Conservation (phyloP, 1,140 invertebrate species). For the Sipha flava region DNA sequence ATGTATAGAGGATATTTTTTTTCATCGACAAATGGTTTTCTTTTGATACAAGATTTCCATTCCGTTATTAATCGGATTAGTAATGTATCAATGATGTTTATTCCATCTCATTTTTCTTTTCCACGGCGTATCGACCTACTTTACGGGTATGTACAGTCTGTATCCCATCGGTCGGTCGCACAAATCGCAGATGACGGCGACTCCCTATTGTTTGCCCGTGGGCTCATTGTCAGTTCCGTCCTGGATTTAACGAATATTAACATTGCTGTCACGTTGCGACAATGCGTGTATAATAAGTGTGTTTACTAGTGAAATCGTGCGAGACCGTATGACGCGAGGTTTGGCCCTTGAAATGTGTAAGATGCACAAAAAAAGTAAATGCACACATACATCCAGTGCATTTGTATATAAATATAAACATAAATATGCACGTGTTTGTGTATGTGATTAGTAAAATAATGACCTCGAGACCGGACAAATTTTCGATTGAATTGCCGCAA, state of each 20-base stretch:
- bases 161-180: constrained; percentile 10
- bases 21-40: neutral
- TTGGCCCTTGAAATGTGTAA: neutral
- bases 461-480: neutral
- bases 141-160: neutral
- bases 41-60: constrained; percentile 1
- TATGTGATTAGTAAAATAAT: neutral
- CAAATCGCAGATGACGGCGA: neutral
- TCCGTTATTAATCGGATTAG: constrained; percentile 21
- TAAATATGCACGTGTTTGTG: neutral
- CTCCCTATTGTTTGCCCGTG: neutral
- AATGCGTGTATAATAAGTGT: neutral
- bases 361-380: too few relatives aligned
- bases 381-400: too few relatives aligned
- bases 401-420: too few relatives aligned
- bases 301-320: neutral
- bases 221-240: neutral
- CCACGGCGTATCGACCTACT: constrained; percentile 17
- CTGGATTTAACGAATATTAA: constrained; percentile 10
- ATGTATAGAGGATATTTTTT: neutral
- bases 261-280: constrained; percentile 23
- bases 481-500: neutral
- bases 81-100: neutral
- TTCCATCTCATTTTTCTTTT: neutral
- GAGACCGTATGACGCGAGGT: neutral